phyloP scores from a whole-genome alignment of 2,888 invertebrate genomes.

The Leptogaster cylindrica region DNA sequence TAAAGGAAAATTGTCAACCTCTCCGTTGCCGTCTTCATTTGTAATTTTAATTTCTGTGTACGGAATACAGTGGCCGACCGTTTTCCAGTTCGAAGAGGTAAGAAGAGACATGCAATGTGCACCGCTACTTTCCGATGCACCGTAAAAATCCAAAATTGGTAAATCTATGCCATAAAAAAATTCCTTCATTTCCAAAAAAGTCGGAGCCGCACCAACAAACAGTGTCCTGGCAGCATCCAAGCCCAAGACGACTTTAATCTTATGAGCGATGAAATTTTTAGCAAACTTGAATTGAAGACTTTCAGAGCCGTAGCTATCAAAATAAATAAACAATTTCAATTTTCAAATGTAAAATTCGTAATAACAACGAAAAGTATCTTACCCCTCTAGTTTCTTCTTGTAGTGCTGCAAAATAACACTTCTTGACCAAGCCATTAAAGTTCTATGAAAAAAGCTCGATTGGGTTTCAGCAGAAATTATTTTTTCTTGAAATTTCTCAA shows the following conservation, averaged over 20 bases:
- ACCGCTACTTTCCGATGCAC: conserved; percentile 85
- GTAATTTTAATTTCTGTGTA: conserved; percentile 72
- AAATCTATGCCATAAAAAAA: conserved; percentile 87
- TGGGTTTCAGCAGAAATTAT: conserved; percentile 75
- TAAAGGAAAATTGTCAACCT: conserved; percentile 69
- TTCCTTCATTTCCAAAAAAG: conserved; percentile 77
- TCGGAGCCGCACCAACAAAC: conserved; percentile 83
- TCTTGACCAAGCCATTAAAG: conserved; percentile 73
- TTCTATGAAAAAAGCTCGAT: conserved; percentile 71
- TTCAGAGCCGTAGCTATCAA: conserved; percentile 54
- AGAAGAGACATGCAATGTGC: conserved; percentile 69
- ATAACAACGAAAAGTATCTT: no score
- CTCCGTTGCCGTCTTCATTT: conserved; percentile 71
- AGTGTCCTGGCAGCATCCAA: conserved; percentile 73
- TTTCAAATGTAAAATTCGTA: no score
- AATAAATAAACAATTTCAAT: no score
- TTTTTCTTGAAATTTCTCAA: conserved; percentile 90
- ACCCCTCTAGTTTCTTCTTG: conserved; percentile 66
- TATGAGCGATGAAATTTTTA: conserved; percentile 58
- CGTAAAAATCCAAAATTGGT: conserved; percentile 80
- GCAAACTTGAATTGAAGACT: conserved; percentile 81
- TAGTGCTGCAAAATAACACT: conserved; percentile 68
- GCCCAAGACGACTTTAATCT: conserved; percentile 77
- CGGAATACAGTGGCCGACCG: conserved; percentile 71
- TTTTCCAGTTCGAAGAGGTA: conserved; percentile 65